Evolutionary conservation across 2,888 invertebrate genomes (phyloP).

Genomic region (Piscicola geometra): DNA sequence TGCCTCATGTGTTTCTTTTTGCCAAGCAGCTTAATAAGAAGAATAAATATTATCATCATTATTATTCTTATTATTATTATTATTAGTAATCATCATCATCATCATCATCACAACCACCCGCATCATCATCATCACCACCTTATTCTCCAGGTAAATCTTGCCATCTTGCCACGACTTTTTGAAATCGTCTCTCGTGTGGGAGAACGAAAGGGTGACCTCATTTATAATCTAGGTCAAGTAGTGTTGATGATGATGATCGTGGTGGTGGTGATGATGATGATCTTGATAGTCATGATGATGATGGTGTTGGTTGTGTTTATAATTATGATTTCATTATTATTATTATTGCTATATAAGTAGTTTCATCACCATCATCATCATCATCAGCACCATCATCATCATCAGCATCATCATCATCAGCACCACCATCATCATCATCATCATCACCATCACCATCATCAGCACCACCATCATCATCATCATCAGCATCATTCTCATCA

Average conservation of each 20-base stretch:
- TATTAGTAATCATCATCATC: neutral
- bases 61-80: no score
- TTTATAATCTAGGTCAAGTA: neutral
- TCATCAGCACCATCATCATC: constrained; percentile 14
- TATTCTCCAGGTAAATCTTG: neutral
- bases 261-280: neutral
- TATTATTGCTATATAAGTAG: no score
- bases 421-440: neutral
- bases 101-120: neutral
- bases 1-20: constrained; percentile 64
- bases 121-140: neutral
- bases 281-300: neutral
- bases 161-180: neutral
- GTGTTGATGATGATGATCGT: neutral
- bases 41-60: no score
- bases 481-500: neutral
- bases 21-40: constrained; percentile 59
- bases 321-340: no score
- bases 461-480: neutral
- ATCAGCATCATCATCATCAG: neutral
- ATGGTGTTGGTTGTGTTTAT: no score
- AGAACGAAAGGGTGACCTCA: neutral
- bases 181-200: neutral
- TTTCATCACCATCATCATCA: constrained; percentile 23
- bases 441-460: constrained; percentile 3